Evolutionary conservation across 2,113 vertebrate genomes (phyloP), one percentile per base, ranked within the genome.

Genomic region (Chaenogobius annularis): DNA sequence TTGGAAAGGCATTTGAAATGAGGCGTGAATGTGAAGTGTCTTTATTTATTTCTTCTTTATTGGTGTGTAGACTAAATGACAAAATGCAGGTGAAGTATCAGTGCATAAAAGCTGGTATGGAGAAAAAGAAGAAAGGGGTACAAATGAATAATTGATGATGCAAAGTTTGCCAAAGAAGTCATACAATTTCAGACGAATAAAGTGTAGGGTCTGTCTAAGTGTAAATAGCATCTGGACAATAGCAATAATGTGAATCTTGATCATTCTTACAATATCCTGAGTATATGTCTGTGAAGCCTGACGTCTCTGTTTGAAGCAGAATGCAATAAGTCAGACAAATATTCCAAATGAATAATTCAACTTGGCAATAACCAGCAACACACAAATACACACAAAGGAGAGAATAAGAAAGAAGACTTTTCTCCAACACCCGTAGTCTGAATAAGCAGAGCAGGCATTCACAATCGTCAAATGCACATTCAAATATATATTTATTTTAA

Each of bases 21-120:
- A 84, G 76, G 75, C 81, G 64, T 85, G 80, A 83, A 83, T 76
- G 70, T 83, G 76, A 83, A 62, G 74, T 72, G 75, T 89, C 85
- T 86, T 85, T 83, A 87, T 86, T 85, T 84, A 54, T 54, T 89
- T 85, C 84, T 85, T 83, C 85, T 86, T 85, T 83, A 54, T 54
- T 54, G 17, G 80, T 72, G 65, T 65, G 73, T 83, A 82, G 31
- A 65, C 72, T 88, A 85, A 90, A 79, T 90, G 88, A 86, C 84
- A 90, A 87, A 83, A 83, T 75, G 90, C 86, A 83, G 77, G 86
- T 83, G 83, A 70, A 83, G 80, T 82, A 86, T 77, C 87, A 83
- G 88, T 69, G 73, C 78, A 85, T 84, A 75, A 77, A 44, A 77
- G 69, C 79, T 64, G 52, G 68, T n/a, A 13, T 66, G 10, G 69